These are phyloP conservation scores for Chrysodeixis includens DNA, from an alignment of 2,888 invertebrate species.

Conservation along the genomic window DNA sequence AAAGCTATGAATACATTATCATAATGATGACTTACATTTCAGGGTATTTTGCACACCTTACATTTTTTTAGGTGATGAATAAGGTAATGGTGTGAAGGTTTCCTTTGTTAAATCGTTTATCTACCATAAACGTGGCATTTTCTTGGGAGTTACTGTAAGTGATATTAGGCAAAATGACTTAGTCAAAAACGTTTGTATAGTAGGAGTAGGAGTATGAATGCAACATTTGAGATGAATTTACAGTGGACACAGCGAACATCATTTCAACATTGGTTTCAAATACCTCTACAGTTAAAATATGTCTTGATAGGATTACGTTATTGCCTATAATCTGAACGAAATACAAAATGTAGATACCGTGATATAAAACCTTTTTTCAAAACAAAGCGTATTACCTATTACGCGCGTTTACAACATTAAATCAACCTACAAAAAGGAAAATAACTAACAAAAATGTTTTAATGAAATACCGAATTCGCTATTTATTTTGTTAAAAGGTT, in stretches of 20 bases:
- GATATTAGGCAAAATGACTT: not conserved
- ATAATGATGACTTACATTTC: constrained; percentile 60
- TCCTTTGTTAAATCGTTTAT: constrained; percentile 3
- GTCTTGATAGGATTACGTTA: too few species aligned
- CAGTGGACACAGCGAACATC: too few species aligned
- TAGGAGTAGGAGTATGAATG: too few species aligned
- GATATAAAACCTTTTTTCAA: too few species aligned
- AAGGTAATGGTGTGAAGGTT: not conserved
- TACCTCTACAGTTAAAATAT: too few species aligned
- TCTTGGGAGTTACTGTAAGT: not conserved
- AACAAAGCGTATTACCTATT: too few species aligned
- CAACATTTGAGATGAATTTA: too few species aligned
- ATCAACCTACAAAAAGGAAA: not conserved
- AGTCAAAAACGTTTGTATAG: not conserved
- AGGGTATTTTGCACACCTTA: constrained; percentile 35
- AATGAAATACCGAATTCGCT: not conserved
- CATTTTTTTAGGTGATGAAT: constrained; percentile 39
- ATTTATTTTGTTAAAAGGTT: not conserved
- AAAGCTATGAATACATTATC: constrained; percentile 75
- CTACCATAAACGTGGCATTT: too few species aligned
- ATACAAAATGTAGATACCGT: too few species aligned
- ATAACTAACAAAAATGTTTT: not conserved
- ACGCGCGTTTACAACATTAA: not conserved
- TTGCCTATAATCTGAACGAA: too few species aligned
- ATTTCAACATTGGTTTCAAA: too few species aligned